phyloP scores from a whole-genome alignment of 2,113 vertebrate species.

The Amazona guildingii region DNA sequence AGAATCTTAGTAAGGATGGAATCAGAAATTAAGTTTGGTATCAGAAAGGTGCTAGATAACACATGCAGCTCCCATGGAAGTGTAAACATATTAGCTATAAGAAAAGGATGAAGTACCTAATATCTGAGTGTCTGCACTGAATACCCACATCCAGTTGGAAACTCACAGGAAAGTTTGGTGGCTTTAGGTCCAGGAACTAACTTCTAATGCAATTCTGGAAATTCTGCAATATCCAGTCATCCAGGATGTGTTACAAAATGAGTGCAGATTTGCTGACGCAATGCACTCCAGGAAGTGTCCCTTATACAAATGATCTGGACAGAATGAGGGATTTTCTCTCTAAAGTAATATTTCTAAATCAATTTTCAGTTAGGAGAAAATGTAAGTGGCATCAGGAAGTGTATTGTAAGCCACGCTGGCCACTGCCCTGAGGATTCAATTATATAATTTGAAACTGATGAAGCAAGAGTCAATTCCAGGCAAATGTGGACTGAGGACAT shows the following conservation, averaged over 20 bases:
- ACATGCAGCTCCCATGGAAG: background rate
- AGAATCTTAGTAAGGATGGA: background rate
- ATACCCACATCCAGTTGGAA: background rate
- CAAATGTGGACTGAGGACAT: conserved; percentile 15
- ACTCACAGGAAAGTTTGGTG: background rate
- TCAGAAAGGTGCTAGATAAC: background rate
- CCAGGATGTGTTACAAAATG: background rate
- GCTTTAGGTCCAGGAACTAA: background rate
- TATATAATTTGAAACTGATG: background rate
- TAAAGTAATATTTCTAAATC: background rate
- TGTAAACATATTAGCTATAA: background rate
- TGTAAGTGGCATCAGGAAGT: background rate
- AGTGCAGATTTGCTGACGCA: background rate
- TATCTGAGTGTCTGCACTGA: background rate
- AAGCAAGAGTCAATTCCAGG: background rate
- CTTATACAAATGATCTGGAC: background rate
- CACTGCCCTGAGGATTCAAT: background rate
- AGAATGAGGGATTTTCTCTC: background rate
- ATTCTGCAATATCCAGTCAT: background rate
- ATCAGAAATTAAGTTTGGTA: background rate
- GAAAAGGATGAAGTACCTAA: background rate
- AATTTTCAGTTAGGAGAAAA: conserved; percentile 16
- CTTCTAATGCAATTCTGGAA: background rate
- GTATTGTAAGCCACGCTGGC: background rate
- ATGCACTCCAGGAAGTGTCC: background rate